Evolutionary conservation across 2,797 vertebrate species (phyloP), one percentile per base, ranked within the genome.

Genomic region (Xenentodon cancila): DNA sequence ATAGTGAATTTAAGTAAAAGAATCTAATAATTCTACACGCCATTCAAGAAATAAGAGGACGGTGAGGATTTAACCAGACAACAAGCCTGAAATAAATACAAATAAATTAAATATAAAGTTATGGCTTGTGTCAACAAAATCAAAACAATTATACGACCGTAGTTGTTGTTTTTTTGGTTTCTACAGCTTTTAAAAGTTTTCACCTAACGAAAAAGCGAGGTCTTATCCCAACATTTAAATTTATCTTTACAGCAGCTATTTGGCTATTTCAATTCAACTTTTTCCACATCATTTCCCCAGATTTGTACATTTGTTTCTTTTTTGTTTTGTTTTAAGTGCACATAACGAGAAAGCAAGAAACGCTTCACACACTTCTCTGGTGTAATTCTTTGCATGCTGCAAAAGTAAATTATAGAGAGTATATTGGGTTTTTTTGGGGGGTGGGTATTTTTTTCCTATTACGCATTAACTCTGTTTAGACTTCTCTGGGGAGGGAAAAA

Each of bases 191-290:
- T 15, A 16, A 54, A 17, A 16, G 12, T 37, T 58, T 48, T 37
- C 34, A 13, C 34, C 9, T 11, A 48, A 48, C 34, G 15, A 30
- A 48, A 20, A 59, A 18, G 4, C 3, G 11, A 21, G 15, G 1
- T 13, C 43, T 55, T 68, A 44, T 42, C 25, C 16, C 0, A 1
- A 42, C 49, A 61, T 69, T 61, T 66, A 75, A 63, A 71, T 9
- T n/a, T 15, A 42, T 37, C 1, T 1, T 19, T 56, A 18, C 11
- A 52, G 2, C 1, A 5, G 1, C 58, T 46, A 1, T 1, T 47
- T 5, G 13, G 12, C 3, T 2, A 21, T n/a, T 37, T 8, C 21
- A 11, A 50, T 1, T 25, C 0, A n/a, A 13, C 68, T 59, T 19
- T 69, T 53, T 57, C 7, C 20, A 40, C 2, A 2, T 3, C 19